Evolutionary conservation across 1,140 invertebrate genomes (phyloP), one percentile per base, ranked within the genome.

Genomic region (Drosophila erecta): DNA sequence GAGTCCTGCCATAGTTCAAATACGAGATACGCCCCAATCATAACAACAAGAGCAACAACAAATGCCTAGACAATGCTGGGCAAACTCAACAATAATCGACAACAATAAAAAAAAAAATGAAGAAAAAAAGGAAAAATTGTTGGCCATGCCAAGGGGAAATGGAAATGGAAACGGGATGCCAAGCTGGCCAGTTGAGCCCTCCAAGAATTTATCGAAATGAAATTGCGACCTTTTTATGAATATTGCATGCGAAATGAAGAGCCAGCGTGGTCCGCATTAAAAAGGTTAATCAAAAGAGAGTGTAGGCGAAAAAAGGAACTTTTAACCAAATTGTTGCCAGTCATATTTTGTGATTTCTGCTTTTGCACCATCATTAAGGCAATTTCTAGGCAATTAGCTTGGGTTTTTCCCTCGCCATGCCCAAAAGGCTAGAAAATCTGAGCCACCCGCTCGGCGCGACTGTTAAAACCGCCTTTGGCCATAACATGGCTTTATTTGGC

Each of bases 401-500:
- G 66, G 20, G 10, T 30, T 35, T 55, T 35, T 56, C 35, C 15
- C 4, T 24, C 17, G 24, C 30, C 30, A 30, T 30, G 24, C 33
- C 54, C 59, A 17, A 57, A 62, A 33, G 37, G 44, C 64, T 62
- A 24, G 11, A 33, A 62, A 67, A 65, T 51, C 17, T 4, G 22
- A 43, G 12, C 30, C 7, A 43, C 8, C 30, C 7, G 17, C 24
- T 24, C 47, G 24, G 53, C 35, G 37, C 67, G 67, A 64, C 76
- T 65, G 22, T 6, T 46, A 46, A 47, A 49, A 49, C 78, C 79
- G 80, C 80, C 75, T 71, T 49, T 60, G 71, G 80, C 64, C 71
- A 84, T 84, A 84, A 83, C 80, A 84, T 76, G 80, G 80, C 80
- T 83, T 83, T 79, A 83, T 83, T 83, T 83, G 80, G 80, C 80